These are phyloP conservation scores for Amblyraja radiata DNA, from an alignment of 2,797 vertebrate genomes.

Conservation along the genomic window DNA sequence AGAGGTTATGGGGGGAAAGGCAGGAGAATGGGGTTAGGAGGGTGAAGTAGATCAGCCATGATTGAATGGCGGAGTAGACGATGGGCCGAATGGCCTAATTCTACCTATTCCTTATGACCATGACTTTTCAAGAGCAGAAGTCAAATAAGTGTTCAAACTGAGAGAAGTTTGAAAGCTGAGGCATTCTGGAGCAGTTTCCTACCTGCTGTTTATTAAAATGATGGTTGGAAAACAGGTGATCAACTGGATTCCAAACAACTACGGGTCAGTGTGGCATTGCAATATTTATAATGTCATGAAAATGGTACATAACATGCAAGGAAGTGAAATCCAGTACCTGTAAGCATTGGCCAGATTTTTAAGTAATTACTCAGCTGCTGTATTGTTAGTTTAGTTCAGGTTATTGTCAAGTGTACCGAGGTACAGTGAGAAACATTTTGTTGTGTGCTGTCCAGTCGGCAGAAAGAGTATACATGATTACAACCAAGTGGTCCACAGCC, in stretches of 20 bases:
- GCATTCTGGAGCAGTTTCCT: not conserved
- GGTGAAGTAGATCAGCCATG: no score
- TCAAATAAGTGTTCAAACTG: not conserved
- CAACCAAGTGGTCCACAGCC: no score
- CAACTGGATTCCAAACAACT: not conserved
- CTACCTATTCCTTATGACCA: no score
- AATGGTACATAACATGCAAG: not conserved
- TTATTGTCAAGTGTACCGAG: no score
- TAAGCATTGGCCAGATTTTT: not conserved
- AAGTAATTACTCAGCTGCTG: not conserved
- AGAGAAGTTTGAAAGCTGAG: not conserved
- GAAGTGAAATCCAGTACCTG: not conserved
- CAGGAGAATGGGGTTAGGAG: no score
- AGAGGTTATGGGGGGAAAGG: no score
- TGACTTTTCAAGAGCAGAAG: not conserved
- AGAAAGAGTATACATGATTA: no score
- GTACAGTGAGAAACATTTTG: no score
- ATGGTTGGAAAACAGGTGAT: not conserved
- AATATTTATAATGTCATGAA: not conserved
- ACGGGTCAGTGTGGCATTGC: no score
- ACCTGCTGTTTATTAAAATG: not conserved
- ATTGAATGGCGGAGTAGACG: no score
- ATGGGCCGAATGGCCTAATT: no score
- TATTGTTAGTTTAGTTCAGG: not conserved
- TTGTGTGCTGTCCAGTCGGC: no score